A percentile compares a stretch with the other conserved stretches of the same genome.
These are phyloP conservation scores for Caenorhabditis sp. DNA, from an alignment of 2,888 invertebrate genomes.

Conservation along the genomic window DNA sequence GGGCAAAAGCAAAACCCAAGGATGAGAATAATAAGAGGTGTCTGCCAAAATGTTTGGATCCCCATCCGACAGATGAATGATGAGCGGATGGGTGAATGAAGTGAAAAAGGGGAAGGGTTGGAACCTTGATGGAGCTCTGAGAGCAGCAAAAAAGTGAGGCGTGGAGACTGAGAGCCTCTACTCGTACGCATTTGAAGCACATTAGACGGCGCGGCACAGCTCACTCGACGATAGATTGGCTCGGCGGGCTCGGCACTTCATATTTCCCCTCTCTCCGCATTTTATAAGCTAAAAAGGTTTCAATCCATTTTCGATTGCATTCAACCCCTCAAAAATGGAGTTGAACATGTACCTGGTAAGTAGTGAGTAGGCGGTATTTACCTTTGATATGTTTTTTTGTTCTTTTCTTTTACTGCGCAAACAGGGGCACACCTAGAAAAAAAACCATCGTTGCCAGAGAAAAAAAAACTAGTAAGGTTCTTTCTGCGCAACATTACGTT, in stretches of 20 bases:
- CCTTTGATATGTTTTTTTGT: slow-evolving; percentile 12
- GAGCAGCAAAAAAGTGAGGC: slow-evolving; percentile 39
- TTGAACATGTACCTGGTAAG: slow-evolving; percentile 39
- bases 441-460: slow-evolving; percentile 21
- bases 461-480: slow-evolving; percentile 28
- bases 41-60: slow-evolving; percentile 52
- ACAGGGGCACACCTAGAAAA: slow-evolving; percentile 17
- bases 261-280: slow-evolving; percentile 16
- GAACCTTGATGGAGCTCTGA: slow-evolving; percentile 49
- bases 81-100: slow-evolving; percentile 30
- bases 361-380: slow-evolving; percentile 36
- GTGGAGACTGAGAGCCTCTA: slow-evolving; percentile 48
- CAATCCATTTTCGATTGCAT: slow-evolving; percentile 5
- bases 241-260: slow-evolving; percentile 44
- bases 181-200: slow-evolving; percentile 59
- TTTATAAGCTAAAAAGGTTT: slow-evolving; percentile 10
- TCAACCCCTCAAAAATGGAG: slow-evolving; percentile 14
- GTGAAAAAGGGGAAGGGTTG: slow-evolving; percentile 30
- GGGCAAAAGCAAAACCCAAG: slow-evolving; percentile 2
- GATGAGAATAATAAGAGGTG: slow-evolving; percentile 37
- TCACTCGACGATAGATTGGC: slow-evolving; percentile 60
- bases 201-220: slow-evolving; percentile 62
- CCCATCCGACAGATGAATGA: slow-evolving; percentile 45
- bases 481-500: slow-evolving; percentile 25
- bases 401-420: slow-evolving; percentile 36